A percentile compares a stretch with the other conserved stretches of the same genome.
Evolutionary conservation across 92 coral and sea anemone genomes (phyloP).

Genomic region (Epizoanthus fatuus): DNA sequence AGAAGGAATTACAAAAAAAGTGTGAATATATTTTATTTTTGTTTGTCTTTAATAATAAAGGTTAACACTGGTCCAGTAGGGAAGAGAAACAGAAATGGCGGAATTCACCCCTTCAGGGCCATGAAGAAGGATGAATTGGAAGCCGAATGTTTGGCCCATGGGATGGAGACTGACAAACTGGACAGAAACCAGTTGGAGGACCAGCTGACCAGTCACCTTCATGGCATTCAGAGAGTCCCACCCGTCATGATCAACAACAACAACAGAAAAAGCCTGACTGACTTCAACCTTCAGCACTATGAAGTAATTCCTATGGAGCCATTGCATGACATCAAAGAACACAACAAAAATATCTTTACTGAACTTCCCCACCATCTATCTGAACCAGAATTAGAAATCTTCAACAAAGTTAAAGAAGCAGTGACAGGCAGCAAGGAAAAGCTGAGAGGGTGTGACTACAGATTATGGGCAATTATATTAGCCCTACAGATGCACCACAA

Average conservation of each 20-base stretch:
- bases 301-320: conserved; percentile 53
- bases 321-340: conserved; percentile 45
- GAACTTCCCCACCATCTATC: conserved; percentile 40
- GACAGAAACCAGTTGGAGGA: not conserved
- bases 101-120: conserved; percentile 35
- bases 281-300: conserved; percentile 40
- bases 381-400: conserved; percentile 2
- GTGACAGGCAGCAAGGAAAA: conserved; percentile 33
- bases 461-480: conserved; percentile 17
- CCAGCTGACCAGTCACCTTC: conserved; percentile 31
- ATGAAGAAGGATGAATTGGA: conserved; percentile 40
- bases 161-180: conserved; percentile 12
- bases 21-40: too few relatives aligned
- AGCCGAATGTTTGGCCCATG: conserved; percentile 15
- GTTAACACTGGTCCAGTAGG: too few relatives aligned
- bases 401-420: conserved; percentile 25
- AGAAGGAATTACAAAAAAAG: too few relatives aligned
- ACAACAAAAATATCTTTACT: conserved; percentile 30
- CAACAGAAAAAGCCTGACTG: conserved; percentile 8
- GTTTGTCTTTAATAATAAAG: too few relatives aligned
- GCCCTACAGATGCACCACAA: conserved; percentile 21
- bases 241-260: conserved; percentile 4
- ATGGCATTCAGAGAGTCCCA: conserved; percentile 56
- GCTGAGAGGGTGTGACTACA: conserved; percentile 36
- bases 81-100: conserved; percentile 22